Evolutionary conservation across 2,888 invertebrate genomes (phyloP), one percentile per base, ranked within the genome.

Genomic region (Caenorhabditis zanzibari): DNA sequence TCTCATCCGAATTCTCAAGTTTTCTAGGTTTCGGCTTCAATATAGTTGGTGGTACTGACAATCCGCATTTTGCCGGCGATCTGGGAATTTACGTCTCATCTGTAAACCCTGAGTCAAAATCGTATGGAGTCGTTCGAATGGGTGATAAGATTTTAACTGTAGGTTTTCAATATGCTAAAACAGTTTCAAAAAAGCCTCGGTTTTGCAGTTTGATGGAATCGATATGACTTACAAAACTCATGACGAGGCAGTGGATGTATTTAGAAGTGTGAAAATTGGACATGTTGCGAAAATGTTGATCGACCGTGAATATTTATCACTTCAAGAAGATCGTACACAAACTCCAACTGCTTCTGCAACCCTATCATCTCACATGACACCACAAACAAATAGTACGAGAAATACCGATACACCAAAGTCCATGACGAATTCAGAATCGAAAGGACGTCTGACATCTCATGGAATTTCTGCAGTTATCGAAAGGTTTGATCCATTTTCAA

Each of bases 1-100:
- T 16, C 0, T 16, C 44, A 44, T 44, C 44, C 16, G 44, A 44
- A 44, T 16, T 16, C n/a, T n/a, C n/a, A 10, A 3, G 16, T 22
- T 26, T 63, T 56, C 41, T 52, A 93, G 93, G 93, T 75, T 91
- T 93, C 32, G 93, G 93, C 24, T 93, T 93, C 90, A 93, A 93
- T 88, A 93, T 93, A 56, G 90, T 93, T 58, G 93, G 93, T 71
- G 93, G 93, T 26, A 89, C 89, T 41, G 93, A 93, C 85, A 86
- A 83, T 61, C 90, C 90, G 16, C 92, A 93, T 84, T 90, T 93
- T 58, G 90, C 91, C 9, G 93, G 92, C 32, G 93, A 93, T 79
- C 79, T 87, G 44, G 93, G 93, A 19, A 93, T 93, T 59, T 93
- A 93, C 90, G 92, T 93, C 12, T 93, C 93, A 4, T 92, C 92